Evolutionary conservation across 2,113 vertebrate genomes (phyloP).

Genomic region (Ovis canadensis): DNA sequence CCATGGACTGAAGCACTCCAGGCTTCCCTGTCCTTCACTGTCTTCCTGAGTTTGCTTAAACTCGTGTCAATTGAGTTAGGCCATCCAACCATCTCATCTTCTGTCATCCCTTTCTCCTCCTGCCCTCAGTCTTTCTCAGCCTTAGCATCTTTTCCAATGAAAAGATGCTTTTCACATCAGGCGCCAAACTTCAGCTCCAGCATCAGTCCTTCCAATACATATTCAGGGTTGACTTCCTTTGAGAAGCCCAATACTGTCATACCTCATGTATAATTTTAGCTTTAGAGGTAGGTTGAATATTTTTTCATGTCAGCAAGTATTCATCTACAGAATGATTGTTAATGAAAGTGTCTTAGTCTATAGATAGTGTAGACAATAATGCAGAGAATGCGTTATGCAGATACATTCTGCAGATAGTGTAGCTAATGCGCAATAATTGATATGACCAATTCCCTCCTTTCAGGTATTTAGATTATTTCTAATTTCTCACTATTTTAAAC

Average conservation of each 20-base stretch:
- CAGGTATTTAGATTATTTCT: neutral
- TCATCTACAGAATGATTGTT: neutral
- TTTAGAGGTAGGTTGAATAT: neutral
- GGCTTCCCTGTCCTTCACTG: neutral
- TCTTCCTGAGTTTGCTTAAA: neutral
- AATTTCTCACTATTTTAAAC: neutral
- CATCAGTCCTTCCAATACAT: neutral
- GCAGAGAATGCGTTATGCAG: too few relatives aligned
- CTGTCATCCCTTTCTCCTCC: neutral
- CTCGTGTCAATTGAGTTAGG: accelerated
- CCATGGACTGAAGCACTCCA: neutral
- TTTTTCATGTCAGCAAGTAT: neutral
- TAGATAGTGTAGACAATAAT: neutral
- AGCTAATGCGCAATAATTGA: too few relatives aligned
- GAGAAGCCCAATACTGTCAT: neutral
- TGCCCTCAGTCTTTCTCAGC: neutral
- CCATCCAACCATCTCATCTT: neutral
- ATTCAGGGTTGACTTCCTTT: neutral
- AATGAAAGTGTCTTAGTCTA: neutral
- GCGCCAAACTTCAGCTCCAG: neutral
- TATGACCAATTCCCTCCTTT: too few relatives aligned
- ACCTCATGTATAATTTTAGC: neutral
- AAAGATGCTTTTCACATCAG: neutral
- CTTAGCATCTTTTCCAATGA: neutral
- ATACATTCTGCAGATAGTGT: too few relatives aligned